Evolutionary conservation across 1,140 invertebrate genomes (phyloP).

Genomic region (Condylostylus longicornis): DNA sequence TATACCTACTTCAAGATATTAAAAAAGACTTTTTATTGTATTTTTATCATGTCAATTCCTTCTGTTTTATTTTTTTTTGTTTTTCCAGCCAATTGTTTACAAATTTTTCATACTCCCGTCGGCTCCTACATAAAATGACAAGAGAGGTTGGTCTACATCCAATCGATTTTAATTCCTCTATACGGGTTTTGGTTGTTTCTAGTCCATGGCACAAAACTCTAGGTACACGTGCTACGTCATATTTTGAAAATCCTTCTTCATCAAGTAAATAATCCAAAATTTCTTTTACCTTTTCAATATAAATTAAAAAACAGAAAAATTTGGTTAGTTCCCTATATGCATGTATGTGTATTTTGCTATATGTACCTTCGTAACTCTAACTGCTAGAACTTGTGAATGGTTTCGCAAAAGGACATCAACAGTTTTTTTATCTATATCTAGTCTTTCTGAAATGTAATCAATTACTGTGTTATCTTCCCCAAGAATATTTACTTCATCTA

Average conservation of each 20-base stretch:
- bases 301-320: neutral
- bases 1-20: neutral
- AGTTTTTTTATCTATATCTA: constrained; percentile 30
- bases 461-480: constrained; percentile 29
- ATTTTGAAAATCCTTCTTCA: constrained; percentile 31
- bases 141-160: constrained; percentile 32
- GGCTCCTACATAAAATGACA: constrained; percentile 35
- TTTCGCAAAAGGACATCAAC: too few relatives aligned
- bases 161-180: constrained; percentile 31
- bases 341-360: neutral
- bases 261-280: constrained; percentile 36
- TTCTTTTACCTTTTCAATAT: constrained; percentile 26
- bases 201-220: constrained; percentile 37
- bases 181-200: constrained; percentile 33
- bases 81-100: constrained; percentile 18
- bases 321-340: neutral
- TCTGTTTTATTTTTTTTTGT: constrained; percentile 1
- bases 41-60: too few relatives aligned
- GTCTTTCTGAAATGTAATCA: constrained; percentile 34
- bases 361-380: constrained; percentile 33
- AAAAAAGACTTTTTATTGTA: neutral
- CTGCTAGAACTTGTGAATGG: constrained; percentile 33
- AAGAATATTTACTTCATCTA: constrained; percentile 33
- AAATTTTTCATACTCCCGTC: constrained; percentile 33
- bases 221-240: constrained; percentile 34